Base-by-base conservation (phyloP, 1,140 invertebrate species). In the Achatina immaculata region DNA sequence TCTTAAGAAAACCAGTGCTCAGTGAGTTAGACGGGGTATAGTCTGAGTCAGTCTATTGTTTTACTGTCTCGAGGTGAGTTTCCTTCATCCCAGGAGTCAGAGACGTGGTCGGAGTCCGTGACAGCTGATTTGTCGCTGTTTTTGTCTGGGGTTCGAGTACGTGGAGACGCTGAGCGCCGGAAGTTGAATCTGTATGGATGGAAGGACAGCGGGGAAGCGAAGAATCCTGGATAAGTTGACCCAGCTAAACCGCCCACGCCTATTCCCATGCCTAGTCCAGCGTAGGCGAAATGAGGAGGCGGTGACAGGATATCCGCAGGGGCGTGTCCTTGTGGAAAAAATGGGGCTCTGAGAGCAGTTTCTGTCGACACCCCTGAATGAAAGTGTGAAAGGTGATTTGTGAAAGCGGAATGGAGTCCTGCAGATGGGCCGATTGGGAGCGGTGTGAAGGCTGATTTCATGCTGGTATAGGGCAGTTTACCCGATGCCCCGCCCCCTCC, bases 361-460 rank as follows among this genome's bases (percentile, higher is more conserved):
- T 86, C 78, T 21, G 77, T 45, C 51, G 51, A 4, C 55, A 78
- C 71, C 72, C 78, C 36, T 65, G 78, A n/a, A 79, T 76, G 40
- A 86, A 83, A 75, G 87, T 83, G 45, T 82, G 83, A 28, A 83
- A 88, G 80, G 36, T 87, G 87, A 24, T 88, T 83, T 14, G 83
- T 83, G 82, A 91, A 91, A 16, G 90, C 90, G 21, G 90, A 89
- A 76, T 91, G 90, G 24, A 91, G 83, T 14, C 85, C 88, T 16
- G 78, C 43, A 28, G 83, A 51, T 21, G 81, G 55, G 0, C 82
- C 68, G 1, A 83, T 40, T 19, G 85, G 83, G 19, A 91, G 84
- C 1, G 90, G 90, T 31, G 89, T 90, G 83, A 91, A 91, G 7
- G 90, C 90, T 1, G 90, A 91, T 81, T 90, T 88, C 58, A 88